phyloP scores from a whole-genome alignment of 2,113 vertebrate genomes.

The Hoplias malabaricus region DNA sequence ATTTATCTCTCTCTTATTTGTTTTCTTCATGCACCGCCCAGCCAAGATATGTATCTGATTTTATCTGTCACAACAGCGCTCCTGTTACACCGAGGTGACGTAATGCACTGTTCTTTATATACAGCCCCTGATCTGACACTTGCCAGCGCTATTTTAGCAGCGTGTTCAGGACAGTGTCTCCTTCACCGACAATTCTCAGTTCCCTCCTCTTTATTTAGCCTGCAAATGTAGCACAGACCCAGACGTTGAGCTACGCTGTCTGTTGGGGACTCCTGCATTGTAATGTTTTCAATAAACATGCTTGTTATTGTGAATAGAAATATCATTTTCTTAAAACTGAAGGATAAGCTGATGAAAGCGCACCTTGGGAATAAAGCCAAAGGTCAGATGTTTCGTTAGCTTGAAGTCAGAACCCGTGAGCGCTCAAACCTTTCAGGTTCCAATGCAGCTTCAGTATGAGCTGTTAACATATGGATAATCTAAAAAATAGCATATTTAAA shows the following conservation, averaged over 20 bases:
- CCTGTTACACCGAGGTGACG: neutral
- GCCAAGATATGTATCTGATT: neutral
- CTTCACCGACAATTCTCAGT: constrained; percentile 10
- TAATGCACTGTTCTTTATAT: neutral
- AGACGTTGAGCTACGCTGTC: neutral
- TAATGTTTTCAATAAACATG: no score
- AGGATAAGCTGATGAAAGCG: no score
- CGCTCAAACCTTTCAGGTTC: no score
- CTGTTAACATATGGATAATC: no score
- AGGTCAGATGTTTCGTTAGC: no score
- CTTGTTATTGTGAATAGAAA: no score
- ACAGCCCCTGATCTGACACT: neutral
- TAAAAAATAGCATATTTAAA: no score
- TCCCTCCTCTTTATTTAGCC: constrained; percentile 16
- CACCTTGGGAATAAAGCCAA: no score
- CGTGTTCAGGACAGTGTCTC: neutral
- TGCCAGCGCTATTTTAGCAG: constrained; percentile 11
- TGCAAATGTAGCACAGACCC: neutral
- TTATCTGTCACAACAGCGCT: neutral
- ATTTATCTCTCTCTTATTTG: neutral
- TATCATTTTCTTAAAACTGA: no score
- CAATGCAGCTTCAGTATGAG: no score
- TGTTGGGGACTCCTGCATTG: no score
- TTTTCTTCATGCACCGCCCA: neutral
- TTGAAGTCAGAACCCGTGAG: no score